phyloP scores from a whole-genome alignment of 2,888 invertebrate genomes.

The Pammene fasciana region DNA sequence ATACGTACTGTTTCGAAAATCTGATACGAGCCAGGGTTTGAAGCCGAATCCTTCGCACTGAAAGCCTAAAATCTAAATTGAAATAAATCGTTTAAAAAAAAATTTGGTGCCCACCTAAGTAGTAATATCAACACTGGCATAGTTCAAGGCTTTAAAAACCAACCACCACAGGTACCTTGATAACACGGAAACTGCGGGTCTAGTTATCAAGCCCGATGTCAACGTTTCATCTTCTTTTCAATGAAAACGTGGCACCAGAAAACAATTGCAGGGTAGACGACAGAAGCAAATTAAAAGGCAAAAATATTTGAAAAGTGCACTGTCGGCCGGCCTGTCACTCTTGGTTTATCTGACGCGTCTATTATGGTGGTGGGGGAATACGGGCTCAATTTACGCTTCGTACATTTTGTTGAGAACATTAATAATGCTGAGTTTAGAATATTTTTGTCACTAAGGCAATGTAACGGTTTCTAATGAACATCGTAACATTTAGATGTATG shows the following conservation, averaged over 20 bases:
- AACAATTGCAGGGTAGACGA: constrained; percentile 47
- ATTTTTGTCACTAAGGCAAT: not conserved
- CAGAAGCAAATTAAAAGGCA: constrained; percentile 59
- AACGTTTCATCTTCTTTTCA: constrained; percentile 46
- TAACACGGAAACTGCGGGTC: constrained; percentile 11
- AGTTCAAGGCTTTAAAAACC: too few species aligned
- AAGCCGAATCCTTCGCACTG: too few species aligned
- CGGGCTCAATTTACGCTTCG: constrained; percentile 32
- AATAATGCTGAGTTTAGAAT: constrained; percentile 11
- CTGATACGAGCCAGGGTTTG: too few species aligned
- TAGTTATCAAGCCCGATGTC: constrained; percentile 27
- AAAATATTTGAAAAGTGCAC: constrained; percentile 56
- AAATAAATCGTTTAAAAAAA: too few species aligned
- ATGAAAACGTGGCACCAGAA: constrained; percentile 49
- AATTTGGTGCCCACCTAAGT: too few species aligned
- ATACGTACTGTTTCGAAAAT: too few species aligned
- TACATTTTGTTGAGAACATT: constrained; percentile 22
- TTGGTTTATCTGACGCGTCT: constrained; percentile 56
- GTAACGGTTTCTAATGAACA: too few species aligned
- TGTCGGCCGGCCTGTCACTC: constrained; percentile 49
- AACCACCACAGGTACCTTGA: not conserved
- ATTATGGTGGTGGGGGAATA: constrained; percentile 56
- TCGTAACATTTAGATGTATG: too few species aligned
- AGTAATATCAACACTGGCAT: too few species aligned
- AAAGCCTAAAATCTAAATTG: too few species aligned